Base-by-base conservation (phyloP, 1,140 invertebrate species). In the Cepaea nemoralis region DNA sequence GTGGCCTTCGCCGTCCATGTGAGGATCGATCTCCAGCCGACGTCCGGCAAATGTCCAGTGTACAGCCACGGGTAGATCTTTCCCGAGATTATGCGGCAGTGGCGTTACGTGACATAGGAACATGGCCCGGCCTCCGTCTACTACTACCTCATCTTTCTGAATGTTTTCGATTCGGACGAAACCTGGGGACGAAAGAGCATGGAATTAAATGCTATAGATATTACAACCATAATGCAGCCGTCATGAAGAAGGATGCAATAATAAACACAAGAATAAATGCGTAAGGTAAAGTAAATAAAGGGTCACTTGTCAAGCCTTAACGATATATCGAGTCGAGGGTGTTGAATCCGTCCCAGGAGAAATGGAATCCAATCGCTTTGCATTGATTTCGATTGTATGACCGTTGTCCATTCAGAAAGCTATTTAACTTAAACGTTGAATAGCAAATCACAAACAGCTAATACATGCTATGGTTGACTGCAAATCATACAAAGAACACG, bases 121-220 rank as follows among this genome's bases (percentile, higher is more conserved):
- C 67, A 48, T 80, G 40, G 78, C 78, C 22, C 27, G 55, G n/a
- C 48, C 78, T 33, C 78, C 78, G 22, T 80, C 67, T 27, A 35
- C 67, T 14, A 71, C 78, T 10, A 48, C 48, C 27, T 71, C 69
- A 73, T 71, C 45, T 27, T 24, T 73, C 45, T 50, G 33, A 8
- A 31, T 27, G 22, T 70, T 48, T 14, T 71, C 78, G 24, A 71
- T 71, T 14, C 42, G 45, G 67, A 37, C 48, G 27, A 35, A 48
- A n/a, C 78, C 78, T 80, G 45, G 3, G 35, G 37, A 42, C 24
- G 66, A 42, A 24, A n/a, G 16, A 63, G 27, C 8, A 48, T 48
- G n/a, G n/a, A n/a, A n/a, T n/a, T 55, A 55, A 55, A 55, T 55
- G n/a, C n/a, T 55, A 55, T 16, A n/a, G 50, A 55, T 55, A 55